These are phyloP conservation scores for Gari tellinella DNA, from an alignment of 2,888 invertebrate species.

Conservation along the genomic window DNA sequence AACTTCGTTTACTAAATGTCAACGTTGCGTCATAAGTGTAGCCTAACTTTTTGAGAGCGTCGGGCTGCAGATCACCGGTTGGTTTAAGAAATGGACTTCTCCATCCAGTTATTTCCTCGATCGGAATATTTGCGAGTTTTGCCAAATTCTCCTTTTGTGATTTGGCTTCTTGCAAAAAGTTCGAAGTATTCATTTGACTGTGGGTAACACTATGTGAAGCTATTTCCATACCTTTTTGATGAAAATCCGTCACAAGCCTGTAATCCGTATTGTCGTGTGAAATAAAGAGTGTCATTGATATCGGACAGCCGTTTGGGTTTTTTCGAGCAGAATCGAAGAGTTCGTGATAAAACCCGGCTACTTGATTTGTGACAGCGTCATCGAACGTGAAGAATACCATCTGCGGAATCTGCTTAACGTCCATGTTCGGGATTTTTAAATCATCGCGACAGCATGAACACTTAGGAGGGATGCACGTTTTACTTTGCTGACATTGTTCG, in stretches of 20 bases:
- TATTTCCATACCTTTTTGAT: slow-evolving; percentile 75
- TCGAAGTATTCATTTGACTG: slow-evolving; percentile 60
- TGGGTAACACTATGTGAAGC: slow-evolving; percentile 78
- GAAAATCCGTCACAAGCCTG: slow-evolving; percentile 88
- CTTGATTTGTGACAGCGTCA: slow-evolving; percentile 75
- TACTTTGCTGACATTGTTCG: slow-evolving; percentile 46
- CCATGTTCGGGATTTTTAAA: slow-evolving; percentile 42
- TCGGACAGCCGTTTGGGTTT: slow-evolving; percentile 89
- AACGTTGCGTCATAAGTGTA: slow-evolving; percentile 77
- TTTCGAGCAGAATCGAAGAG: slow-evolving; percentile 70
- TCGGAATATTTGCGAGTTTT: slow-evolving; percentile 84
- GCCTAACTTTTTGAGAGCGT: slow-evolving; percentile 65
- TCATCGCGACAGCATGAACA: slow-evolving; percentile 72
- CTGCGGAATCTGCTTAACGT: slow-evolving; percentile 71
- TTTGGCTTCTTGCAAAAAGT: slow-evolving; percentile 71
- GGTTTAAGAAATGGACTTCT: slow-evolving; percentile 78
- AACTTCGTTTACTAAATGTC: slow-evolving; percentile 70
- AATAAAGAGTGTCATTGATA: slow-evolving; percentile 98
- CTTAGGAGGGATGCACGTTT: slow-evolving; percentile 66
- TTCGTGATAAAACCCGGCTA: slow-evolving; percentile 59
- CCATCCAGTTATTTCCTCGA: slow-evolving; percentile 75
- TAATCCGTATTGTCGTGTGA: slow-evolving; percentile 99
- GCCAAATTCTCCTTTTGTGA: slow-evolving; percentile 74
- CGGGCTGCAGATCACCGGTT: slow-evolving; percentile 72
- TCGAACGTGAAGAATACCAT: slow-evolving; percentile 79